Conservation (phyloP, 1,140 invertebrate genomes). For the Phymorhynchus buccinoides region DNA sequence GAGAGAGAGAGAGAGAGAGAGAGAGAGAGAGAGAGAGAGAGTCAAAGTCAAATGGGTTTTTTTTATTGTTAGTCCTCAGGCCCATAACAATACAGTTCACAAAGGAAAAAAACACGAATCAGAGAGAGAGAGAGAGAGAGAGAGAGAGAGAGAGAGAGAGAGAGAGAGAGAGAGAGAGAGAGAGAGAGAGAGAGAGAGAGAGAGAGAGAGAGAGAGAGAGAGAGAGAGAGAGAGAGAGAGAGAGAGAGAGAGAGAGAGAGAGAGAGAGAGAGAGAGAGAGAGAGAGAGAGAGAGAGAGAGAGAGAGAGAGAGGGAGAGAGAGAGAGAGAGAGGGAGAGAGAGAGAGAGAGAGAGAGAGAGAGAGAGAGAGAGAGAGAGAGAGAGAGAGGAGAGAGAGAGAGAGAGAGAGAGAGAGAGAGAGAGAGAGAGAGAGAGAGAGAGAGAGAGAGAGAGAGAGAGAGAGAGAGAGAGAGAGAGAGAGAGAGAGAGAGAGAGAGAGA, state of each 20-base stretch:
- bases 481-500: too few species aligned
- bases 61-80: too few species aligned
- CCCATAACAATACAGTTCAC: too few species aligned
- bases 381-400: too few species aligned
- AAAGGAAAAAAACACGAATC: too few species aligned
- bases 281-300: constrained; percentile 1
- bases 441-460: too few species aligned
- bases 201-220: background rate
- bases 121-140: too few species aligned
- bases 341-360: constrained; percentile 44
- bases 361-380: constrained; percentile 31
- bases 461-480: too few species aligned
- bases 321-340: constrained; percentile 35
- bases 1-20: constrained; percentile 11
- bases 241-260: constrained; percentile 7
- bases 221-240: background rate
- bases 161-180: background rate
- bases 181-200: background rate
- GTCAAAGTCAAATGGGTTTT: too few species aligned
- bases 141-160: background rate
- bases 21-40: background rate
- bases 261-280: background rate
- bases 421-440: too few species aligned
- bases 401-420: too few species aligned
- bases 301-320: background rate